Conservation (phyloP, 2,888 invertebrate species). For the Dryobotodes eremita region DNA sequence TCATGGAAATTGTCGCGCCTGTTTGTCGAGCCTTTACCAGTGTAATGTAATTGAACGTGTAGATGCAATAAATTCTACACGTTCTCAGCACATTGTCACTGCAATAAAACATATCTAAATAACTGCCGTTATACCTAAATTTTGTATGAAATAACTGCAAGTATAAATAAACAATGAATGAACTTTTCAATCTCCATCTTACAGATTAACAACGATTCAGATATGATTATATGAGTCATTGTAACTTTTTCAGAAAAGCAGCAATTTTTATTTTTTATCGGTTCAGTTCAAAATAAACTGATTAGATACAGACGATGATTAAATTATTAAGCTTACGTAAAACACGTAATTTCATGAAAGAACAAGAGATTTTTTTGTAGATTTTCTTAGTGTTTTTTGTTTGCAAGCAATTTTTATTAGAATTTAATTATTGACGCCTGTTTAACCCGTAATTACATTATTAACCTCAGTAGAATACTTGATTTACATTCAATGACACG, state of each 20-base stretch:
- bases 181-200: constrained; percentile 20
- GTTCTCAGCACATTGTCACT: not conserved
- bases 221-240: constrained; percentile 29
- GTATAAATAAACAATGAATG: constrained; percentile 13
- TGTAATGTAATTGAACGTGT: not conserved
- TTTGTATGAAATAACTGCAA: not conserved
- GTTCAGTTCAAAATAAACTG: constrained; percentile 16
- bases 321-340: constrained; percentile 11
- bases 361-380: not conserved
- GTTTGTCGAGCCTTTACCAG: not conserved
- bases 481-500: not conserved
- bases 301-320: constrained; percentile 33
- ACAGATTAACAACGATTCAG: constrained; percentile 20
- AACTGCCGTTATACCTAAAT: not conserved
- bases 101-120: not conserved
- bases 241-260: constrained; percentile 24
- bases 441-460: not conserved
- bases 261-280: constrained; percentile 26
- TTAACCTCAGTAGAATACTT: not conserved
- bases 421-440: not conserved
- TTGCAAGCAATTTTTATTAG: not conserved
- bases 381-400: constrained; percentile 29
- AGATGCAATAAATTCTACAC: not conserved
- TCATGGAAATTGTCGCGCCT: too few species aligned
- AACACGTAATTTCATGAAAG: not conserved